Evolutionary conservation across 2,888 invertebrate species (phyloP).

Genomic region (Barypeithes pellucidus): DNA sequence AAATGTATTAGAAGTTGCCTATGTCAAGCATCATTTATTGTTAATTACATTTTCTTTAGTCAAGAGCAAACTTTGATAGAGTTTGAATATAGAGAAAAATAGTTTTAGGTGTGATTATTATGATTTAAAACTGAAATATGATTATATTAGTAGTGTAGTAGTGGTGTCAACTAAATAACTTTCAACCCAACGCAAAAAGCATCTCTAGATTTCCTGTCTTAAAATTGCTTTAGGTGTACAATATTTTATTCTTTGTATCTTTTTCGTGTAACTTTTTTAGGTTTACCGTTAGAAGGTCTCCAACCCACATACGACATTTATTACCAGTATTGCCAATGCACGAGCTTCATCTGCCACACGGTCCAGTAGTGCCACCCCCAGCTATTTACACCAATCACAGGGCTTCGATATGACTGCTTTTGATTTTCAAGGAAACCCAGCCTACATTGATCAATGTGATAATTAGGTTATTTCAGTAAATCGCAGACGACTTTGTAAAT

Average conservation of each 20-base stretch:
- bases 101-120: too few species aligned
- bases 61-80: too few species aligned
- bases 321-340: slow-evolving; percentile 70
- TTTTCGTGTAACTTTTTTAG: slow-evolving; percentile 58
- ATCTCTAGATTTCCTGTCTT: neutral
- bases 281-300: slow-evolving; percentile 68
- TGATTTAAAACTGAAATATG: too few species aligned
- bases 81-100: too few species aligned
- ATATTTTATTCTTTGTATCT: neutral
- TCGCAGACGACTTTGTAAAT: slow-evolving; percentile 31
- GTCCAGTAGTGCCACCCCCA: slow-evolving; percentile 67
- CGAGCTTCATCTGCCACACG: slow-evolving; percentile 69
- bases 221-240: slow-evolving; percentile 7
- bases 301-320: slow-evolving; percentile 68
- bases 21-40: too few species aligned
- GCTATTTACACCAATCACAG: slow-evolving; percentile 71
- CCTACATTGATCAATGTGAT: slow-evolving; percentile 60
- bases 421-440: slow-evolving; percentile 23
- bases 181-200: too few species aligned
- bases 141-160: too few species aligned
- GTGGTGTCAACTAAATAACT: too few species aligned
- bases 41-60: too few species aligned
- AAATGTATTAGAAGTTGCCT: too few species aligned
- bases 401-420: slow-evolving; percentile 68
- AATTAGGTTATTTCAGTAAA: slow-evolving; percentile 51